Evolutionary conservation across 2,113 vertebrate genomes (phyloP).

Genomic region (Chlorocebus sabaeus): DNA sequence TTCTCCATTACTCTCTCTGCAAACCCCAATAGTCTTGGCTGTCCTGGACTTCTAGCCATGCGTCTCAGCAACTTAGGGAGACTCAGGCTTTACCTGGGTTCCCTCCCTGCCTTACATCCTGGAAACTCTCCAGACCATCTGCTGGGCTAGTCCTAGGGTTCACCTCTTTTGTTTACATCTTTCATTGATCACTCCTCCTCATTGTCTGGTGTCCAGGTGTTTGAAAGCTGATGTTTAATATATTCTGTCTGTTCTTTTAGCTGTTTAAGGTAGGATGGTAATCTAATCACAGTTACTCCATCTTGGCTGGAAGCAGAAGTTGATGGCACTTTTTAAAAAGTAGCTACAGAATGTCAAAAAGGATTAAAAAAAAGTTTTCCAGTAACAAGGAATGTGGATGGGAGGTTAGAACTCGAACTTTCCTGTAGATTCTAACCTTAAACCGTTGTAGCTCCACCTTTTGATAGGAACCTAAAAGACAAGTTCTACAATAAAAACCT

Average conservation of each 20-base stretch:
- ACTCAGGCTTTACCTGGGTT: neutral
- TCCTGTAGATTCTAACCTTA: neutral
- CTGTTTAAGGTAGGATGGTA: neutral
- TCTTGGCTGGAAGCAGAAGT: neutral
- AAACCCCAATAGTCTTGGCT: neutral
- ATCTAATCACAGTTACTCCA: neutral
- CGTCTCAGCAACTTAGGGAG: neutral
- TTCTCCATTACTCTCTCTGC: no score
- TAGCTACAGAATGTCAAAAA: neutral
- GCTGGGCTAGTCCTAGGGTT: neutral
- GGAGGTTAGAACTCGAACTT: neutral
- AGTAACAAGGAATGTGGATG: neutral
- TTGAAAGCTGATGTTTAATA: accelerated
- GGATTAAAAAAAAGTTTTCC: neutral
- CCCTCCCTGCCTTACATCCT: neutral
- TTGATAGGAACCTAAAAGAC: neutral
- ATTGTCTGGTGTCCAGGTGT: neutral
- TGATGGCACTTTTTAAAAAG: neutral
- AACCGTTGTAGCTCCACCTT: neutral
- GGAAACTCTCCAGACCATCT: neutral
- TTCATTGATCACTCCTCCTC: neutral
- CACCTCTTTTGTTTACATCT: neutral
- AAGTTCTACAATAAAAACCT: neutral
- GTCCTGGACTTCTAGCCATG: neutral
- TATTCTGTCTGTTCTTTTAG: neutral